phyloP scores from a whole-genome alignment of 2,113 vertebrate genomes.

The Xiphophorus couchianus region DNA sequence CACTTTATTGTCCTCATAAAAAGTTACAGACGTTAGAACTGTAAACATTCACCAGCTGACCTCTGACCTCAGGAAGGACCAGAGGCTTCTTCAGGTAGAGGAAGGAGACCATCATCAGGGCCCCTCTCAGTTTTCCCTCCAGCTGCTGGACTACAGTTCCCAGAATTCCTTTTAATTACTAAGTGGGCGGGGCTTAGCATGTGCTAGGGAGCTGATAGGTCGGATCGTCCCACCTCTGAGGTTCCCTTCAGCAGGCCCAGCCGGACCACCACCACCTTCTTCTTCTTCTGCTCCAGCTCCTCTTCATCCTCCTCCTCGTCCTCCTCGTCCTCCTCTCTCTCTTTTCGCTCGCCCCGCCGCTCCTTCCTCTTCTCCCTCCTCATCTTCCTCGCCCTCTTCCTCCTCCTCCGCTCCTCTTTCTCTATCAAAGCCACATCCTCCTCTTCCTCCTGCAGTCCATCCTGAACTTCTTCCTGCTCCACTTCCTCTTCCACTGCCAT shows the following conservation, averaged over 20 bases:
- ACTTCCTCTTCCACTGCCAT: slow-evolving; percentile 29
- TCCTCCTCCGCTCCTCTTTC: slow-evolving; percentile 36
- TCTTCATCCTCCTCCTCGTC: neutral
- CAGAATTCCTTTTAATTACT: slow-evolving; percentile 22
- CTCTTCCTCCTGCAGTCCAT: slow-evolving; percentile 15
- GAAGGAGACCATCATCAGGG: neutral
- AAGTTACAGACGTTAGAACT: neutral
- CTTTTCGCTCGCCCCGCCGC: neutral
- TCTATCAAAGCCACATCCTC: slow-evolving; percentile 12
- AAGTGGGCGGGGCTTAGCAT: slow-evolving; percentile 2
- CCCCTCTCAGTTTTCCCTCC: neutral
- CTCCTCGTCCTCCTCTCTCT: slow-evolving; percentile 7
- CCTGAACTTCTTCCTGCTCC: slow-evolving; percentile 34
- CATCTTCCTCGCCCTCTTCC: slow-evolving; percentile 38
- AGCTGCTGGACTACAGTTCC: slow-evolving; percentile 14
- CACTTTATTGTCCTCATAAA: neutral
- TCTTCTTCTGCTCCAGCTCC: slow-evolving; percentile 55
- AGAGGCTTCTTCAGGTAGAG: neutral
- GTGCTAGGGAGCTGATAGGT: slow-evolving; percentile 61
- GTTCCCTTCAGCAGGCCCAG: slow-evolving; percentile 66
- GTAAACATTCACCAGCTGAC: neutral
- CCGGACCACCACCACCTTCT: slow-evolving; percentile 69
- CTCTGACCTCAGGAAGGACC: neutral
- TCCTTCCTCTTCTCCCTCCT: slow-evolving; percentile 43
- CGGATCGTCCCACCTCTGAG: slow-evolving; percentile 59